Base-by-base conservation (phyloP, 2,888 invertebrate species). In the Cephus runcator region DNA sequence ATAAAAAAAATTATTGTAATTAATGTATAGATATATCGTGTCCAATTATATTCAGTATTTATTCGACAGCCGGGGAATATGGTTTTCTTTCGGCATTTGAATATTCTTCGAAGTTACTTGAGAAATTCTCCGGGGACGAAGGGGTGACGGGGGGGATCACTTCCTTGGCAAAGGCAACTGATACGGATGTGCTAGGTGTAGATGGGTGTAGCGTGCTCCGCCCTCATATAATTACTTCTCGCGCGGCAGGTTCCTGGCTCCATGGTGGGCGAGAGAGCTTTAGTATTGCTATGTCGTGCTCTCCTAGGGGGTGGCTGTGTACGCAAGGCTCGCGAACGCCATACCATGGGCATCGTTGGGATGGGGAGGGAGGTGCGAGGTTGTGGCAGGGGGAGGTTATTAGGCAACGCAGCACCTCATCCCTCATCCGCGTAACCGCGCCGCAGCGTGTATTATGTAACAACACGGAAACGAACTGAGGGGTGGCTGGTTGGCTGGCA, bases 361-460 rank as follows among this genome's bases (percentile, higher is more conserved):
- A 81, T 78, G 80, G 79, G 69, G 79, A 35, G 35, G 77, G 83
- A 79, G 81, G 79, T 79, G 84, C 80, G 79, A 78, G 82, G 76
- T 81, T 81, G 86, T 85, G 85, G 83, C 84, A 86, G 84, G 85
- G 85, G 86, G 85, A 88, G 90, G 90, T 90, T 90, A 90, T 90
- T 90, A 90, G 90, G 90, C 89, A 90, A 90, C 90, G 88, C 88
- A 87, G 89, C 90, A 90, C 89, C 91, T 90, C 91, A 89, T 91
- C 89, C 89, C 88, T 91, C 90, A 91, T 90, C 89, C 88, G 87
- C 86, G 89, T 88, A 89, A 88, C 91, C 89, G 87, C 89, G 89
- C 88, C 87, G 89, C 90, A 90, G 87, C 89, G 88, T 91, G 90
- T 90, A 91, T 91, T 91, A 91, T 91, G 90, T 90, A 91, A 90